Evolutionary conservation across 2,113 vertebrate species (phyloP), one percentile per base, ranked within the genome.

Genomic region (Sorex araneus): DNA sequence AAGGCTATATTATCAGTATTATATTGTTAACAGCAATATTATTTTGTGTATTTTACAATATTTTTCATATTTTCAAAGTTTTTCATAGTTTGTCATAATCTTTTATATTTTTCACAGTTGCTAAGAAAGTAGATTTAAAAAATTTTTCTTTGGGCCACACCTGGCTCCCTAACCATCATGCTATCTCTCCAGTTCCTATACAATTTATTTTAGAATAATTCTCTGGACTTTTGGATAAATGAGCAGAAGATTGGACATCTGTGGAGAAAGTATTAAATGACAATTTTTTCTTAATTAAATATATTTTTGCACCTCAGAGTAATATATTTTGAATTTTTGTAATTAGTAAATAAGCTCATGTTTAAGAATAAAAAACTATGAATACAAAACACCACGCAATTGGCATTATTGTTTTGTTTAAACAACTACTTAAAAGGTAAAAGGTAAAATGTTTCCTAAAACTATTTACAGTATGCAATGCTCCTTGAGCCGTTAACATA

Each of bases 391-490:
- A 91, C 43, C 74, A 7, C 66, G 50, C 79, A 28, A 91, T 76
- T 86, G 16, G 2, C 27, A 30, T 54, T 82, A 50, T 63, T 92
- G 67, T 87, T 94, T 75, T 86, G 6, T 63, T 23, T 21, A 28
- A 16, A 67, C 18, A 84, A 8, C 13, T 76, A 76, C 18, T 63
- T 76, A 40, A 4, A 40, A 40, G 40, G 40, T 76, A 40, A 4
- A 40, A 40, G 40, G 40, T 54, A 15, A 95, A 94, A 92, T 89
- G 2, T 36, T 89, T 94, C 66, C 36, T 95, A 63, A 71, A 92
- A 79, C 9, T 75, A 64, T 66, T 84, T 32, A 12, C 1, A 1
- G 8, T 88, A 73, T 30, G 4, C 27, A 63, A 66, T 84, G 11
- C 18, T 54, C 19, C 25, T 15, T 83, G 45, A 91, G 79, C 79